Evolutionary conservation across 2,888 invertebrate genomes (phyloP), one percentile per base, ranked within the genome.

Genomic region (Eucera pruinosa): DNA sequence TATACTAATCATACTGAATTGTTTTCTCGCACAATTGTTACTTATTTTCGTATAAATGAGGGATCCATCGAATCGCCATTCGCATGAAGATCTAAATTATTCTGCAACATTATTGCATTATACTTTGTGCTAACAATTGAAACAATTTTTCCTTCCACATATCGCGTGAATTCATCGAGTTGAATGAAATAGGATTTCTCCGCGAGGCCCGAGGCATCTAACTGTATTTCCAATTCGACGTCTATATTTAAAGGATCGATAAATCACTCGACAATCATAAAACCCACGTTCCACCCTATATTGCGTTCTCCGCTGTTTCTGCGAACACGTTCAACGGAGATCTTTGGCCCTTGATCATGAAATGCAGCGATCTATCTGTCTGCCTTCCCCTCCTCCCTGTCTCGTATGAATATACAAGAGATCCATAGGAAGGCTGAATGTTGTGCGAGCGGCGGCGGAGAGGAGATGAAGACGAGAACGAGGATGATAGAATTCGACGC

Each of bases 401-500:
- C 36, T 62, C 50, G 60, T 60, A 57, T 39, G 65, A 55, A 54
- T 64, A 48, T 70, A 66, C 70, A 70, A 77, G 57, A 52, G 70
- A 58, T 71, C 78, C 71, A 78, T 67, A 68, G 61, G 78, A 64
- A 71, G 67, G 65, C 36, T 61, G 78, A 54, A 47, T 71, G 78
- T 64, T 66, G 60, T 41, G 50, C 61, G 69, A 62, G 47, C 4
- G 25, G 15, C 13, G 20, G 60, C 20, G 36, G 47, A 27, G 43
- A 50, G 58, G 60, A 55, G 82, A 66, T 64, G 61, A 62, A 64
- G 61, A 81, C 68, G 73, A 74, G 85, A 82, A 81, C 81, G 84
- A 81, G 87, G 89, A 90, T 89, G 89, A 88, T 88, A 90, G 90
- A 90, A 89, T 90, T 91, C 89, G 89, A 89, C 87, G 88, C 86